Percentiles rank a stretch among this genome's conserved stretches.
Conservation (phyloP, 2,888 invertebrate genomes). For the Nyleta sp. region DNA sequence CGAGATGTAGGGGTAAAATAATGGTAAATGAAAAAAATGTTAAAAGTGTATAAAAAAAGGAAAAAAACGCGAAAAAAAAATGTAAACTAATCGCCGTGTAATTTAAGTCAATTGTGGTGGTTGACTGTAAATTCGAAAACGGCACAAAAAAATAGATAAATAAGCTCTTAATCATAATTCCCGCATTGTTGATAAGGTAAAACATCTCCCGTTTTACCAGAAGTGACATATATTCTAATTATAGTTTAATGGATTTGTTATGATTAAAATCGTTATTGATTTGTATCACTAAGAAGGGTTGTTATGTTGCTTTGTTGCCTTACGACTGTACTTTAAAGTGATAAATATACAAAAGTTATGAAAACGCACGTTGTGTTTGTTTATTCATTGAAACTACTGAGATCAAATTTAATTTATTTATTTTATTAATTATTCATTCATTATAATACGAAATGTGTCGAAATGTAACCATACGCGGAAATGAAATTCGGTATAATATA, state of each 20-base stretch:
- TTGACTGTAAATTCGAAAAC: conserved; percentile 78
- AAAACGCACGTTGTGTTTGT: conserved; percentile 7
- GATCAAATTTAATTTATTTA: too few species aligned
- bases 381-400: not conserved
- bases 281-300: conserved; percentile 53
- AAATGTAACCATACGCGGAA: too few species aligned
- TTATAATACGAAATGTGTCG: too few species aligned
- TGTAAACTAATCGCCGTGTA: conserved; percentile 71
- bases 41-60: conserved; percentile 71
- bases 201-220: conserved; percentile 80
- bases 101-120: conserved; percentile 81
- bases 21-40: conserved; percentile 64
- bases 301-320: conserved; percentile 74
- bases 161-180: conserved; percentile 73
- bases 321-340: conserved; percentile 76
- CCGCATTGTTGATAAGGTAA: conserved; percentile 69
- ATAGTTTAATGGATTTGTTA: conserved; percentile 69
- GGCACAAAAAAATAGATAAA: conserved; percentile 75
- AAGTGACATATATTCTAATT: conserved; percentile 79
- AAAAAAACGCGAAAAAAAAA: conserved; percentile 71
- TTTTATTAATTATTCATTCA: too few species aligned
- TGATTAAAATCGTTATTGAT: conserved; percentile 52
- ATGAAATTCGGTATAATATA: too few species aligned
- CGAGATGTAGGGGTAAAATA: conserved; percentile 59
- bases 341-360: conserved; percentile 68